Evolutionary conservation across 2,888 invertebrate genomes (phyloP), one percentile per base, ranked within the genome.

Genomic region (Acleris literana): DNA sequence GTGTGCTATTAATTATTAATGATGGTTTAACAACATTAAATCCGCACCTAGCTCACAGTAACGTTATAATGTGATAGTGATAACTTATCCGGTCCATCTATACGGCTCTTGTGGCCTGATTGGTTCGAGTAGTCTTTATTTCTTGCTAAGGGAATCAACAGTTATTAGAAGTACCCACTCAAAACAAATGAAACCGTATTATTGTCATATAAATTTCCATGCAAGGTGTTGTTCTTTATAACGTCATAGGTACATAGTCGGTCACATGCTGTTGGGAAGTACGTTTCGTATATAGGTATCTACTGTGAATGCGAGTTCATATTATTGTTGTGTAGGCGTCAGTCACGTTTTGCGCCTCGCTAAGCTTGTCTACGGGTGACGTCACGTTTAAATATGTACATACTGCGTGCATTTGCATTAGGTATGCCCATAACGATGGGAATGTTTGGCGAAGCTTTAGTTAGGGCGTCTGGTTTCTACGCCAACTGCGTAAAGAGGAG

Each of bases 391-490:
- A 52, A 39, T 54, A 53, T n/a, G 13, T 20, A n/a, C n/a, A n/a
- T n/a, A 20, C 20, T 20, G 20, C 20, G 20, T 20, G 33, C 13
- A 43, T 46, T 6, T 3, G 46, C n/a, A 55, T 57, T 64, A n/a
- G n/a, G n/a, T n/a, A 39, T 64, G 16, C 54, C 54, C 49, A 64
- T 60, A 59, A 64, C 54, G 56, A 39, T 52, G 51, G 55, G 52
- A 62, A 53, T 66, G 44, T 44, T 33, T 18, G 48, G 63, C 57
- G 53, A 56, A 58, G 57, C 49, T 64, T 59, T 54, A 22, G 53
- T 25, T 25, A 33, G 9, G 20, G n/a, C 39, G 25, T 44, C 58
- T 48, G 29, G 18, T 39, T 44, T 6, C 49, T 46, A 55, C 59
- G 64, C 59, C 59, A 64, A 64, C 53, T 64, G 59, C 64, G 59